A percentile compares a stretch with the other conserved stretches of the same genome.
phyloP scores from a whole-genome alignment of 2,888 invertebrate genomes.

The Eustalomyia histrio region DNA sequence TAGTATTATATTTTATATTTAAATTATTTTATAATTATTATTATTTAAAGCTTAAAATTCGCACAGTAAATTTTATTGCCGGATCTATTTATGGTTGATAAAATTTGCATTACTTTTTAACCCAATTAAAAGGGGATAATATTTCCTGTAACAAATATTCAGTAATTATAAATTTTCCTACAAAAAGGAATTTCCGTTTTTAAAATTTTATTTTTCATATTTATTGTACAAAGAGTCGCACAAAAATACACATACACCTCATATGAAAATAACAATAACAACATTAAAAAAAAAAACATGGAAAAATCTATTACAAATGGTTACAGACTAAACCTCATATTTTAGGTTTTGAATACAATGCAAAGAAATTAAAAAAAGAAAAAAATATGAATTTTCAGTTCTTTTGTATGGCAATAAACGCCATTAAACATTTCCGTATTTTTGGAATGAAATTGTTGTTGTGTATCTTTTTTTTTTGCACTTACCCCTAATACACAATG shows the following conservation, averaged over 20 bases:
- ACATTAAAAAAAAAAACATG: not conserved
- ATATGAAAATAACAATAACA: not conserved
- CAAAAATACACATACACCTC: not conserved
- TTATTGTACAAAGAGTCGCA: slow-evolving; percentile 12
- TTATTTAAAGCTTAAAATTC: no score
- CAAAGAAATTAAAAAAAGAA: slow-evolving; percentile 11
- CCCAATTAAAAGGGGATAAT: slow-evolving; percentile 58
- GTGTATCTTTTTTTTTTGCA: not conserved
- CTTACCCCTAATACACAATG: slow-evolving; percentile 5
- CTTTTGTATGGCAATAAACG: slow-evolving; percentile 49
- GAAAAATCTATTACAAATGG: slow-evolving; percentile 54
- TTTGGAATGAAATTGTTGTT: not conserved
- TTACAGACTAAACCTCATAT: slow-evolving; percentile 54
- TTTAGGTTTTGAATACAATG: slow-evolving; percentile 46
- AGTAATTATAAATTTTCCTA: slow-evolving; percentile 52
- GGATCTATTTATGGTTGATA: slow-evolving; percentile 37
- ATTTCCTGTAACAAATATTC: slow-evolving; percentile 57
- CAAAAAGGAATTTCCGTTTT: slow-evolving; percentile 58
- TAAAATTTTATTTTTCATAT: slow-evolving; percentile 26
- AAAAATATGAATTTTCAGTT: slow-evolving; percentile 25
- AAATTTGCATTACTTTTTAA: slow-evolving; percentile 30
- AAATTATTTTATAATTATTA: no score
- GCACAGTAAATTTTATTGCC: slow-evolving; percentile 27
- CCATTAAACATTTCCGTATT: slow-evolving; percentile 46
- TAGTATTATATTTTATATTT: no score